Percentiles rank a stretch among this genome's conserved stretches.
Conservation (phyloP, 2,888 invertebrate genomes). For the Junonia oenone region DNA sequence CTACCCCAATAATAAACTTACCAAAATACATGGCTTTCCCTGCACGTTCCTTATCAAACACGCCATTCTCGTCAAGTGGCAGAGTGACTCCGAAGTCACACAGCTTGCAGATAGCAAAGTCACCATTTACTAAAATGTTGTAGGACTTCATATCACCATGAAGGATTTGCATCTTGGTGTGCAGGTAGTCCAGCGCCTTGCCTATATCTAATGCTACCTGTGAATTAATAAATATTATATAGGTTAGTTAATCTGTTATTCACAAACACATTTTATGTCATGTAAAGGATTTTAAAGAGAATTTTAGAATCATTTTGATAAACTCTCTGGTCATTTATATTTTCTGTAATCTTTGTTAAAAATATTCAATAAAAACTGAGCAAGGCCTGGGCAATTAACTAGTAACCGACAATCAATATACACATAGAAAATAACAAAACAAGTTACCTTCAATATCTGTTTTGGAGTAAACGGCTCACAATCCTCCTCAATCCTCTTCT, state of each 20-base stretch:
- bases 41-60: constrained; percentile 74
- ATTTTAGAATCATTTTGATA: no score
- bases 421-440: no score
- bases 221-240: no score
- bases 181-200: constrained; percentile 87
- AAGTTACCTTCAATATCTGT: constrained; percentile 83
- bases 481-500: constrained; percentile 79
- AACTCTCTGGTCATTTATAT: no score
- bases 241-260: no score
- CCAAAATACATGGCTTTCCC: constrained; percentile 81
- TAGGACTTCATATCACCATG: constrained; percentile 93
- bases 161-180: constrained; percentile 83
- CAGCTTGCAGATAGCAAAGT: constrained; percentile 86
- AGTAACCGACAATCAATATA: no score
- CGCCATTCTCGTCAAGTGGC: constrained; percentile 82
- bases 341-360: no score
- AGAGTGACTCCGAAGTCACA: constrained; percentile 93
- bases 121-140: constrained; percentile 87
- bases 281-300: no score
- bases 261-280: no score
- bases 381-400: no score
- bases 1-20: no score
- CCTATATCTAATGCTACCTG: constrained; percentile 84
- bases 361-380: no score
- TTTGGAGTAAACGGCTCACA: constrained; percentile 80